Conservation (phyloP, 2,888 invertebrate genomes). For the Caradrina kadenii region DNA sequence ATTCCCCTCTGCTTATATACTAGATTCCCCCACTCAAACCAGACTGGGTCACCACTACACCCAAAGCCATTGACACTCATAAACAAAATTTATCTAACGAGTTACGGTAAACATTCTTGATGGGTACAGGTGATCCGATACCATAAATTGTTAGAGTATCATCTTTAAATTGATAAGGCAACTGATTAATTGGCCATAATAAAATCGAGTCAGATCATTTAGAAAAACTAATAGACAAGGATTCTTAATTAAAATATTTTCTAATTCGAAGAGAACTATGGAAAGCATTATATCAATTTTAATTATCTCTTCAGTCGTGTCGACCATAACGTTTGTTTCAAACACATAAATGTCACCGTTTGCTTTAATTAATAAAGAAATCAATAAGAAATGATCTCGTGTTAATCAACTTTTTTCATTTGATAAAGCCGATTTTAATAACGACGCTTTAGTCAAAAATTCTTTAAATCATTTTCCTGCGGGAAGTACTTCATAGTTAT, state of each 20-base stretch:
- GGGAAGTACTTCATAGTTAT: slow-evolving; percentile 6
- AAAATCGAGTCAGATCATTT: slow-evolving; percentile 50
- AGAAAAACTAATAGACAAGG: slow-evolving; percentile 42
- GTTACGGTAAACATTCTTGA: slow-evolving; percentile 82
- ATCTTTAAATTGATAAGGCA: slow-evolving; percentile 64
- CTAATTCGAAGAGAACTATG: slow-evolving; percentile 25
- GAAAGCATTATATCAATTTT: slow-evolving; percentile 45
- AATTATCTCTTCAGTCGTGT: slow-evolving; percentile 43
- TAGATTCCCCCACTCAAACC: slow-evolving; percentile 79
- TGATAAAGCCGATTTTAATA: slow-evolving; percentile 10
- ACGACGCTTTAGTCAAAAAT: slow-evolving; percentile 25
- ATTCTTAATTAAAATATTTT: slow-evolving; percentile 52
- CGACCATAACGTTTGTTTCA: slow-evolving; percentile 14
- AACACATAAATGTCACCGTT: slow-evolving; percentile 44
- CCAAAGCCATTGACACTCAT: slow-evolving; percentile 83
- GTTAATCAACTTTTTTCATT: slow-evolving; percentile 34
- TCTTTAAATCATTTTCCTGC: slow-evolving; percentile 8
- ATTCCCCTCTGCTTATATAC: slow-evolving; percentile 86
- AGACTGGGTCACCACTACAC: slow-evolving; percentile 79
- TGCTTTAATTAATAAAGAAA: slow-evolving; percentile 43
- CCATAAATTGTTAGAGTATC: slow-evolving; percentile 74
- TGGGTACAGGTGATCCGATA: slow-evolving; percentile 74
- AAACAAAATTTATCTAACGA: slow-evolving; percentile 78
- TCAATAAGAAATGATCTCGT: slow-evolving; percentile 25
- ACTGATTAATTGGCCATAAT: slow-evolving; percentile 66